Evolutionary conservation across 2,113 vertebrate species (phyloP), one percentile per base, ranked within the genome.

Genomic region (Gobius niger): DNA sequence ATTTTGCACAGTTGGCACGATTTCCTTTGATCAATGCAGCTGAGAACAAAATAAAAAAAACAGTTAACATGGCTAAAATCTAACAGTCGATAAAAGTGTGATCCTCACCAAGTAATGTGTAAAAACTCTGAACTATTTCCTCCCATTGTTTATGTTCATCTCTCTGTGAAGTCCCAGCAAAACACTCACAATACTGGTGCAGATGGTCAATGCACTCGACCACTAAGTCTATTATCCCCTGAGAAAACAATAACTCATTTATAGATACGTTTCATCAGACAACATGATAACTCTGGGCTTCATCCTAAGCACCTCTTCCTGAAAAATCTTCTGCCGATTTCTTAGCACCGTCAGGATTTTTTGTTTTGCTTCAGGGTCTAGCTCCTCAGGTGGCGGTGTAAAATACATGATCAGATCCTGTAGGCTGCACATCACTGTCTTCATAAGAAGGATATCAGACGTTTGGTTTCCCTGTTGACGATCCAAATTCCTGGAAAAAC

Each of bases 251-350:
- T 3, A 12, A 44, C 16, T 61, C 16, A 18, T 18, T 4, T 2
- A 75, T 66, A 41, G n/a, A 6, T 47, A 16, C 52, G 7, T 41
- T 63, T 65, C 8, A 62, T 7, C 70, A 50, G 3, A 40, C 9
- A 63, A 4, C 5, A 47, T 7, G 8, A 42, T 2, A 5, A 1
- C 49, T 56, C 14, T 7, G 40, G n/a, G 6, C 10, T 46, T 49
- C 9, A 49, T 18, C 6, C 57, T 1, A 34, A 47, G 47, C 75
- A 97, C 97, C 96, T 99, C 97, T 90, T 98, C 95, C 85, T 97
- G 95, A 88, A 98, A 98, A 91, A 98, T 95, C 66, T 96, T 96
- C 88, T 99, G 97, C 9, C 95, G 92, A 73, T 96, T 98, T 90
- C 94, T 97, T 53, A 98, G 84, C 1, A 91, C 91, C 12, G 90